Evolutionary conservation across 2,888 invertebrate genomes (phyloP).

Genomic region (Podotricha telesiphe): DNA sequence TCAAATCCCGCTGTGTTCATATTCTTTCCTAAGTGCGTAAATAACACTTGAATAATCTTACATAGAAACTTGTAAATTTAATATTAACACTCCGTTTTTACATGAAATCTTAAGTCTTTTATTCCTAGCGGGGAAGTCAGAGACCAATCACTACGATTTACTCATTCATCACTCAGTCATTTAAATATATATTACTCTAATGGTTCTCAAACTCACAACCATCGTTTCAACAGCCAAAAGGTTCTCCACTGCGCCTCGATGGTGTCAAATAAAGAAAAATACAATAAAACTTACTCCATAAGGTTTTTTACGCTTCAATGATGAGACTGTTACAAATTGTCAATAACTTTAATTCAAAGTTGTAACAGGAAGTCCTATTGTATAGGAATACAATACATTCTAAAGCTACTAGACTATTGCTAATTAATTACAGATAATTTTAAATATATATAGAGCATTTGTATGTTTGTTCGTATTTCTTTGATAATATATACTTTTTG

Average conservation of each 20-base stretch:
- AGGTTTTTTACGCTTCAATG: slow-evolving; percentile 9
- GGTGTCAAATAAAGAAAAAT: background rate
- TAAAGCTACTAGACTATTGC: slow-evolving; percentile 4
- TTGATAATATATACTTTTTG: background rate
- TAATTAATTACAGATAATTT: slow-evolving; percentile 17
- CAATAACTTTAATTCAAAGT: slow-evolving; percentile 42
- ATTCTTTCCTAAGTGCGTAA: too few relatives aligned
- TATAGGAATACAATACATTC: slow-evolving; percentile 31
- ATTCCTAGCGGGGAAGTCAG: too few relatives aligned
- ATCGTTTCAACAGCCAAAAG: background rate
- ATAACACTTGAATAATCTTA: too few relatives aligned
- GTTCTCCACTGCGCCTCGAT: background rate
- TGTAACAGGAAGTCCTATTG: slow-evolving; percentile 42
- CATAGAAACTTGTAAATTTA: too few relatives aligned
- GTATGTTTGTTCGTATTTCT: slow-evolving; percentile 6
- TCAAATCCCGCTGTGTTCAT: too few relatives aligned
- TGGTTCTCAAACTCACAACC: background rate
- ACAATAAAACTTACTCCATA: background rate
- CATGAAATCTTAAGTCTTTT: too few relatives aligned
- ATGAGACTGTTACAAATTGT: slow-evolving; percentile 38
- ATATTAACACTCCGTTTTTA: too few relatives aligned
- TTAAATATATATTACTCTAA: too few relatives aligned
- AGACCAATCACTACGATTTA: too few relatives aligned
- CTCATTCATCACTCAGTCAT: too few relatives aligned
- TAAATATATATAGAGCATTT: background rate